phyloP scores from a whole-genome alignment of 2,113 vertebrate species.

The Sturnus vulgaris region DNA sequence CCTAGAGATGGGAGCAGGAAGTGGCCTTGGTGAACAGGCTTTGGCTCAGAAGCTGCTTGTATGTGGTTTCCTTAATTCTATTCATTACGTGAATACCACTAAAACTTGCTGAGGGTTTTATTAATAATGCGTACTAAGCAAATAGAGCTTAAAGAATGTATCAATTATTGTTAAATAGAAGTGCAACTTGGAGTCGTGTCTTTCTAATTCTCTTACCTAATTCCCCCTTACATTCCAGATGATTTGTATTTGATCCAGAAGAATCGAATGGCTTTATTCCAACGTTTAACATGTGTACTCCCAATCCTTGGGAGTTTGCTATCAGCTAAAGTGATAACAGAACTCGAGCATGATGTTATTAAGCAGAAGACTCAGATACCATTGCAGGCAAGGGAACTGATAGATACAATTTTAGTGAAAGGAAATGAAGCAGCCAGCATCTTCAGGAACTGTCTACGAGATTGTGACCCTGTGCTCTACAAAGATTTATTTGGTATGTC shows the following conservation, averaged over 20 bases:
- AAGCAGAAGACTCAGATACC: slow-evolving; percentile 85
- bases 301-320: slow-evolving; percentile 85
- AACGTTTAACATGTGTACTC: slow-evolving; percentile 85
- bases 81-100: background rate
- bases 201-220: background rate
- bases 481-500: slow-evolving; percentile 90
- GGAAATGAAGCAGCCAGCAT: slow-evolving; percentile 90
- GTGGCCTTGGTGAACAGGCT: background rate
- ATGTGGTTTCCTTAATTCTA: background rate
- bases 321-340: slow-evolving; percentile 82
- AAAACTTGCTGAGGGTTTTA: background rate
- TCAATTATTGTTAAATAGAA: background rate
- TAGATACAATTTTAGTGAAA: slow-evolving; percentile 89
- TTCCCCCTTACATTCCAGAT: slow-evolving; percentile 73
- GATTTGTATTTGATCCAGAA: slow-evolving; percentile 90
- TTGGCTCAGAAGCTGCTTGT: background rate
- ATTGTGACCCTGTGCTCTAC: slow-evolving; percentile 86
- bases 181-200: background rate
- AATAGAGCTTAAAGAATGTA: background rate
- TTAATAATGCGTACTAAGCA: background rate
- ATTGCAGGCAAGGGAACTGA: slow-evolving; percentile 88
- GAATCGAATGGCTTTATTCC: slow-evolving; percentile 88
- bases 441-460: slow-evolving; percentile 89
- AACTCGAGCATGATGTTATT: slow-evolving; percentile 84
- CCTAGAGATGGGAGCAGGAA: background rate